A percentile compares a stretch with the other conserved stretches of the same genome.
Evolutionary conservation across 2,888 invertebrate species (phyloP).

Genomic region (Mantis religiosa): DNA sequence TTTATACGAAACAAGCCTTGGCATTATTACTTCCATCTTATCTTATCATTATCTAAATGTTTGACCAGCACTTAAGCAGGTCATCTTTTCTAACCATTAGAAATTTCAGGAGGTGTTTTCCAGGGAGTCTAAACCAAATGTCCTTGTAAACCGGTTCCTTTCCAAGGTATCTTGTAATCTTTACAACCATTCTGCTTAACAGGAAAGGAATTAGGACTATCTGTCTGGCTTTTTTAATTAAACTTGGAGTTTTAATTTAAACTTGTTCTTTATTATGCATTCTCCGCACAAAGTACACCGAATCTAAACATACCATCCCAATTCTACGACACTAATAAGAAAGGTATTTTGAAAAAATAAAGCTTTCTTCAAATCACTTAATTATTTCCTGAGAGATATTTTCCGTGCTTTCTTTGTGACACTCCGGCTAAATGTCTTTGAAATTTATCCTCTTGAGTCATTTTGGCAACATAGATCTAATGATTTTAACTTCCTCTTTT

Average conservation of each 20-base stretch:
- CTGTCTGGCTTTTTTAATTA: neutral
- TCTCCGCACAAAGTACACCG: neutral
- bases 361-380: neutral
- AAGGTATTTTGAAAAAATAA: neutral
- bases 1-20: neutral
- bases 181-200: neutral
- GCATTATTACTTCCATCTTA: neutral
- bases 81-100: neutral
- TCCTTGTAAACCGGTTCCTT: neutral
- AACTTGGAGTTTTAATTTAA: neutral
- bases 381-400: no score
- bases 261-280: neutral
- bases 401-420: no score
- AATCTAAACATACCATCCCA: neutral
- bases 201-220: neutral
- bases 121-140: neutral
- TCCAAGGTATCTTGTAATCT: neutral
- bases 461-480: no score
- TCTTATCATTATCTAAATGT: neutral
- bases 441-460: no score
- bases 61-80: neutral
- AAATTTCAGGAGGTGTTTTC: neutral
- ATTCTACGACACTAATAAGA: neutral
- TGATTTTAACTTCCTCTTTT: no score
- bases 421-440: no score